A percentile compares a stretch with the other conserved stretches of the same genome.
These are phyloP conservation scores for Carapus acus DNA, from an alignment of 2,797 vertebrate species.

Conservation along the genomic window DNA sequence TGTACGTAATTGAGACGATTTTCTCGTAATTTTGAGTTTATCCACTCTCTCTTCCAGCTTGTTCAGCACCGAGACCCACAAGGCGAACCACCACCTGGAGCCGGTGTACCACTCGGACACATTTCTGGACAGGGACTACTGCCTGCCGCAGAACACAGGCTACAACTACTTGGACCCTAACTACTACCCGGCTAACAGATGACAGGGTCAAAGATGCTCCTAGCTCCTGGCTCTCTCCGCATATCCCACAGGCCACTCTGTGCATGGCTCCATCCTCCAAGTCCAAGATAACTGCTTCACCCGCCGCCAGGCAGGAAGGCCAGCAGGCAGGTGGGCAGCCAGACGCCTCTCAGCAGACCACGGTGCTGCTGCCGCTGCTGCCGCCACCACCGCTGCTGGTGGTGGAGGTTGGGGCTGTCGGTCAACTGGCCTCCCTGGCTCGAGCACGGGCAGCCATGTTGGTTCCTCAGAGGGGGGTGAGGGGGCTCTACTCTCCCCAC, in stretches of 20 bases:
- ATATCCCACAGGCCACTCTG: conserved; percentile 74
- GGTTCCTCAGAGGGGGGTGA: conserved; percentile 41
- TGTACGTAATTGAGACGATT: too few relatives aligned
- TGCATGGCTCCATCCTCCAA: conserved; percentile 83
- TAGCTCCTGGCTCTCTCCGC: conserved; percentile 65
- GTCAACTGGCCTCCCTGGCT: conserved; percentile 52
- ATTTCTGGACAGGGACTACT: conserved; percentile 99
- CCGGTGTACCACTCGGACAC: conserved; percentile 86
- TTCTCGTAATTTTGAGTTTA: background rate
- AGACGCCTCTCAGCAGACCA: conserved; percentile 51
- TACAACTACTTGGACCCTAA: conserved; percentile 99
- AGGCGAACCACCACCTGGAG: conserved; percentile 89
- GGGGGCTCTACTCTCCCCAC: too few relatives aligned
- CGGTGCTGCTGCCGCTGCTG: conserved; percentile 47
- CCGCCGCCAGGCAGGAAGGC: conserved; percentile 70
- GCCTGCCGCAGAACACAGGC: conserved; percentile 88
- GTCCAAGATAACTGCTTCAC: conserved; percentile 76
- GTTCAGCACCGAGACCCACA: conserved; percentile 93
- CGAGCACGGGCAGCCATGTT: conserved; percentile 43
- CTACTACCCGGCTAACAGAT: conserved; percentile 99
- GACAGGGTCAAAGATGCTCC: conserved; percentile 78
- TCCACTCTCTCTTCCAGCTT: conserved; percentile 67
- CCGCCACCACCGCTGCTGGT: too few relatives aligned
- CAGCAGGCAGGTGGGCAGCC: conserved; percentile 49
- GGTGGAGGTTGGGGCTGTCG: conserved; percentile 28